Evolutionary conservation across 2,113 vertebrate genomes (phyloP), one percentile per base, ranked within the genome.

Genomic region (Sebastes schlegelii): DNA sequence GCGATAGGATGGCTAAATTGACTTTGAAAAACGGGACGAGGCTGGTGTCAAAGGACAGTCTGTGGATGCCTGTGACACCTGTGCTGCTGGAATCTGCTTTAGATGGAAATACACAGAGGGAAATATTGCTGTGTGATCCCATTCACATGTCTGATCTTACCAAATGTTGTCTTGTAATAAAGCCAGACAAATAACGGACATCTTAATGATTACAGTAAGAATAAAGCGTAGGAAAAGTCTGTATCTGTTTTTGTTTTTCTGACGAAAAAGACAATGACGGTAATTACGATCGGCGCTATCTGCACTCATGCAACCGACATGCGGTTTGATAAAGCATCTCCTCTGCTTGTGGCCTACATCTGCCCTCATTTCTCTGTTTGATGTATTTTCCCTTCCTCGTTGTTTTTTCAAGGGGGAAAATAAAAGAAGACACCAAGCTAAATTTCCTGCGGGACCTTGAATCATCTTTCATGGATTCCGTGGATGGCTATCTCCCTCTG

Each of bases 371-470:
- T 83, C 72, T 86, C 84, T 81, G 78, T 82, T 74, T 91, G 88
- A 92, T 93, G 89, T 84, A 82, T 90, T 82, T 78, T 79, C 61
- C 34, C 55, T 79, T 82, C 55, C 65, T 66, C 4, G 1, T 62
- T 43, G n/a, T 57, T 69, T 78, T 74, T 74, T 52, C 66, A 69
- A 43, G 46, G 68, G 67, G 66, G 80, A 86, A 57, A 86, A 87
- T 67, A 79, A 74, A 84, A 82, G 45, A 79, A 77, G 48, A 82
- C 77, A 84, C 72, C 2, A 46, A 66, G 79, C 80, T 49, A 80
- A 84, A 91, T 91, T 91, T 89, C 88, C 87, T 86, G 12, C 4
- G 90, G 89, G 86, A 84, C 76, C 73, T 70, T 61, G 65, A 89
- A 64, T 88, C 74, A 86, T 91, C 73, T 85, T 80, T 92, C 82